A percentile compares a stretch with the other conserved stretches of the same genome.
phyloP scores from a whole-genome alignment of 2,888 invertebrate species.

The Neoitamus cyanurus region DNA sequence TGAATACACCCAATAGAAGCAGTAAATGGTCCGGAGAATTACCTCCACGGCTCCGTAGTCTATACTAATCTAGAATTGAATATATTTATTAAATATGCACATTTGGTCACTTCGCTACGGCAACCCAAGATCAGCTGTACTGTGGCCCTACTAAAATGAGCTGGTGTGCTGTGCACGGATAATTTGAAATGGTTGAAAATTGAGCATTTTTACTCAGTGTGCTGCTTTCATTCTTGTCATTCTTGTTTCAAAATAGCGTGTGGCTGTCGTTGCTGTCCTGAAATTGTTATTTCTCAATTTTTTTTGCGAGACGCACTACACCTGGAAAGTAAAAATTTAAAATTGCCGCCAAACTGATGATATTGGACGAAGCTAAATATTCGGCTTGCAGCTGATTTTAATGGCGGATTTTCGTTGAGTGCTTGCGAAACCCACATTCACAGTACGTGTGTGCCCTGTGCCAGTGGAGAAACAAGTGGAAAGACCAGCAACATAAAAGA shows the following conservation, averaged over 20 bases:
- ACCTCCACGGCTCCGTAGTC: no score
- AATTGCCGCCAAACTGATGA: not conserved
- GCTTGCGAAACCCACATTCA: not conserved
- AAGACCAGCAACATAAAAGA: constrained; percentile 38
- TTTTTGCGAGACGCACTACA: not conserved
- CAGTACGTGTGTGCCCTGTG: not conserved
- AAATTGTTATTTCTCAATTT: not conserved
- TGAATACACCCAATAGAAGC: no score
- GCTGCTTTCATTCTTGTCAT: not conserved
- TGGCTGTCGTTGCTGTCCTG: not conserved
- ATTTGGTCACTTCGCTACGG: no score
- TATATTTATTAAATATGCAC: no score
- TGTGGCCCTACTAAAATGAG: no score
- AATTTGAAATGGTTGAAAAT: no score
- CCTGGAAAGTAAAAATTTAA: not conserved
- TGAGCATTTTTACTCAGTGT: no score
- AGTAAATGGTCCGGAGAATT: no score
- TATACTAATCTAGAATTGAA: no score
- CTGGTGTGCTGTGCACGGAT: no score
- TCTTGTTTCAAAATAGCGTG: not conserved
- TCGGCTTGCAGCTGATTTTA: not conserved
- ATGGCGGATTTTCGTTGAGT: not conserved
- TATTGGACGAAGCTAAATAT: not conserved
- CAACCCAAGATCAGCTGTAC: no score
- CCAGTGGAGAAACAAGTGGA: constrained; percentile 2